Percentiles rank a stretch among this genome's conserved stretches.
Conservation (phyloP, 2,888 invertebrate genomes). For the Pseudococcus longispinus region DNA sequence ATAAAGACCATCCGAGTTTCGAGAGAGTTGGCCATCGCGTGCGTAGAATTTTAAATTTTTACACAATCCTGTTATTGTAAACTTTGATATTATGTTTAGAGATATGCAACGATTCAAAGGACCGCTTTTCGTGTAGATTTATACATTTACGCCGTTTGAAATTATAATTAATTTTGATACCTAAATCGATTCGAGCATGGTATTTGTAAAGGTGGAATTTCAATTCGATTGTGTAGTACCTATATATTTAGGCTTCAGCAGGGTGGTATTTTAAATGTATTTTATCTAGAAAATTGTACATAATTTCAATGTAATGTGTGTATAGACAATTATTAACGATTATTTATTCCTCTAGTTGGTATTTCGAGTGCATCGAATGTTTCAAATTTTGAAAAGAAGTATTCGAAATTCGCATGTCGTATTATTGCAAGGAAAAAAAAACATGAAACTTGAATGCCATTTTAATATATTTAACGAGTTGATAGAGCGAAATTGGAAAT, state of each 20-base stretch:
- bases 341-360: too few species aligned
- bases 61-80: background rate
- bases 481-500: too few species aligned
- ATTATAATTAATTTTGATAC: background rate
- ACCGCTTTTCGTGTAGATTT: background rate
- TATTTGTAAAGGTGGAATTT: background rate
- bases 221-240: background rate
- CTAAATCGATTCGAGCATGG: background rate
- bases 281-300: background rate
- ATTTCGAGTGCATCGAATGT: too few species aligned
- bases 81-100: background rate
- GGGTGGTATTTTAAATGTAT: background rate
- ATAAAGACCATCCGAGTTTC: background rate
- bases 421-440: too few species aligned
- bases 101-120: background rate
- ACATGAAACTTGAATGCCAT: too few species aligned
- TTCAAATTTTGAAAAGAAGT: too few species aligned
- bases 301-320: too few species aligned
- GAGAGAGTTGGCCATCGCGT: background rate
- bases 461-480: too few species aligned
- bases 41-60: constrained; percentile 11
- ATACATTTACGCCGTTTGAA: background rate
- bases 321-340: too few species aligned
- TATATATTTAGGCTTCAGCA: background rate
- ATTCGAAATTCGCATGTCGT: too few species aligned